Evolutionary conservation across 2,797 vertebrate genomes (phyloP).

Genomic region (Gymnodraco acuticeps): DNA sequence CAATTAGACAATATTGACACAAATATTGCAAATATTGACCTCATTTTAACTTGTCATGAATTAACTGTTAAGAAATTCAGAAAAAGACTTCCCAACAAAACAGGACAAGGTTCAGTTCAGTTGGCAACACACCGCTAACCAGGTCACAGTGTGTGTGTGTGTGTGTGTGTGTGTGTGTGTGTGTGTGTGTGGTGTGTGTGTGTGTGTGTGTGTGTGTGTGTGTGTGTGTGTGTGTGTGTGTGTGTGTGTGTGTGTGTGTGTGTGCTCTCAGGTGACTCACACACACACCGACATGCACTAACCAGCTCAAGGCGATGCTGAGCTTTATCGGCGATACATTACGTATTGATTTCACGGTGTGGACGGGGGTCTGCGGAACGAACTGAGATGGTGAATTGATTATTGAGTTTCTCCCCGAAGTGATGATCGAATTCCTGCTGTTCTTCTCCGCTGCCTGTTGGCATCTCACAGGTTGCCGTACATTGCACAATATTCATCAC

Average conservation of each 20-base stretch:
- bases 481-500: conserved; percentile 13
- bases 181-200: conserved; percentile 15
- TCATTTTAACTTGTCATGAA: not conserved
- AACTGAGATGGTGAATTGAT: conserved; percentile 60
- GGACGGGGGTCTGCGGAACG: conserved; percentile 32
- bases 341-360: conserved; percentile 63
- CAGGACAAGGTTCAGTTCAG: not conserved
- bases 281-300: conserved; percentile 31
- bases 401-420: conserved; percentile 64
- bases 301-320: conserved; percentile 50
- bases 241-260: conserved; percentile 12
- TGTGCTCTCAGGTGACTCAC: conserved; percentile 10
- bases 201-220: not conserved
- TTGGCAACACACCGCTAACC: conserved; percentile 28
- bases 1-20: not conserved
- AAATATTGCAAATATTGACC: not conserved
- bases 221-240: conserved; percentile 7
- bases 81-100: not conserved
- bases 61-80: not conserved
- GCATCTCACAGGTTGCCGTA: conserved; percentile 6
- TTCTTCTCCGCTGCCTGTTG: conserved; percentile 25
- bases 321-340: conserved; percentile 74
- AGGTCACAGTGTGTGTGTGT: conserved; percentile 26
- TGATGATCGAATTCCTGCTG: conserved; percentile 58
- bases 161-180: conserved; percentile 1